These are phyloP conservation scores for Todus mexicanus DNA, from an alignment of 2,797 vertebrate species.

Conservation along the genomic window DNA sequence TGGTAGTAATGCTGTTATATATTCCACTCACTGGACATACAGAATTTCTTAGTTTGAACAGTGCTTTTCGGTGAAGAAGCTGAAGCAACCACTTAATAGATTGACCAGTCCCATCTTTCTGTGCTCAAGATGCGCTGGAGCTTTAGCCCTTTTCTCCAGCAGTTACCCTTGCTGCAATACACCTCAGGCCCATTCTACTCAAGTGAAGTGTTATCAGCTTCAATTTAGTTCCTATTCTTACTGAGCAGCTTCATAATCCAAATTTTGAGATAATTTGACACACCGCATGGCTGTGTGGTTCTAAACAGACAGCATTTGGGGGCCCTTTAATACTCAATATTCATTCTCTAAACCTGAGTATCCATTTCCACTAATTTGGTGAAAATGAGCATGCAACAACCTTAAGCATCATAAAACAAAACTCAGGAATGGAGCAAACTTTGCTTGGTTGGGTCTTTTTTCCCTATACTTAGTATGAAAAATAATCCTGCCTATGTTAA, in stretches of 20 bases:
- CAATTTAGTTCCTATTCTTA: not conserved
- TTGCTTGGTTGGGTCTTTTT: not conserved
- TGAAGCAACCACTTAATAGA: not conserved
- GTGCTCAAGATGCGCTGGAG: not conserved
- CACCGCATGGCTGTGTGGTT: not conserved
- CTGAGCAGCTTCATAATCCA: not conserved
- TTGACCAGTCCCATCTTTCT: not conserved
- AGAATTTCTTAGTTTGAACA: not conserved
- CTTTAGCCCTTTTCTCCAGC: not conserved
- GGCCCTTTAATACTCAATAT: not conserved
- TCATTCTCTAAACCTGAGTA: not conserved
- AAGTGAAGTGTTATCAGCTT: not conserved
- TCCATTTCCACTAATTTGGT: not conserved
- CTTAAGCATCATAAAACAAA: not conserved
- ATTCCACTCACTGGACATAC: not conserved
- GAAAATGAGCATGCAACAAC: not conserved
- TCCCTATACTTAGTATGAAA: not conserved
- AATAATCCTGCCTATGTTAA: not conserved
- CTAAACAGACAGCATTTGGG: not conserved
- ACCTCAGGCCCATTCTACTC: not conserved
- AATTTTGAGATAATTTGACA: not conserved
- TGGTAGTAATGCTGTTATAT: not conserved
- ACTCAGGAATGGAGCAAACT: not conserved
- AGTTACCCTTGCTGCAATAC: not conserved
- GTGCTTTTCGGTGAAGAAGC: not conserved